Evolutionary conservation across 2,113 vertebrate species (phyloP), one percentile per base, ranked within the genome.

Genomic region (Acinonyx jubatus): DNA sequence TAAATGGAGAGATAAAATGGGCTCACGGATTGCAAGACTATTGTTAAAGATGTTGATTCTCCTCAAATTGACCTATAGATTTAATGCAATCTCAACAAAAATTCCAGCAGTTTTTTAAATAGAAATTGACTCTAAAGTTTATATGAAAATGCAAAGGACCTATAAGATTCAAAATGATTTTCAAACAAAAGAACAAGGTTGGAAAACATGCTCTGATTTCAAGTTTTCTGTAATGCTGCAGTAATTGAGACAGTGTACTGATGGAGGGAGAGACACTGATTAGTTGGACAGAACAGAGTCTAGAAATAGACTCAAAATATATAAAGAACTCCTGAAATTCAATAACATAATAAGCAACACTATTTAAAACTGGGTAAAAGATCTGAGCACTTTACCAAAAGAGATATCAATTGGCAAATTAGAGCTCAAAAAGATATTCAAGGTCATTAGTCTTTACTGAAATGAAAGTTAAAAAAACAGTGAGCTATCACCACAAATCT

Each of bases 391-490:
- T 33, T 63, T 69, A 80, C 80, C 29, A 38, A 69, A 69, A 55
- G 90, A 78, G 25, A 68, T 73, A 74, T 1, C 19, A 82, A 12
- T 21, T 83, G 69, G 48, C 57, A 88, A 74, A 50, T 83, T 38
- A 69, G 57, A 38, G 41, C 36, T 45, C 3, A 55, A 61, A 90
- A 92, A 66, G 41, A 65, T 92, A n/a, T 27, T 55, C 63, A 73
- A 21, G 19, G 84, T 45, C 36, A 48, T 45, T 38, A 83, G 55
- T 48, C 76, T 88, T 71, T 48, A 80, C 36, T 41, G 45, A 93
- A 95, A 93, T 18, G 7, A 38, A 93, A 88, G 45, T 94, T 84
- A 57, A 87, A 91, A 93, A 81, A 83, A 78, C 41, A 61, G n/a
- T 23, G 27, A 69, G 23, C 29, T 61, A 36, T 41, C 79, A 86